Evolutionary conservation across 2,113 vertebrate species (phyloP).

Genomic region (pig (Sus scrofa)): DNA sequence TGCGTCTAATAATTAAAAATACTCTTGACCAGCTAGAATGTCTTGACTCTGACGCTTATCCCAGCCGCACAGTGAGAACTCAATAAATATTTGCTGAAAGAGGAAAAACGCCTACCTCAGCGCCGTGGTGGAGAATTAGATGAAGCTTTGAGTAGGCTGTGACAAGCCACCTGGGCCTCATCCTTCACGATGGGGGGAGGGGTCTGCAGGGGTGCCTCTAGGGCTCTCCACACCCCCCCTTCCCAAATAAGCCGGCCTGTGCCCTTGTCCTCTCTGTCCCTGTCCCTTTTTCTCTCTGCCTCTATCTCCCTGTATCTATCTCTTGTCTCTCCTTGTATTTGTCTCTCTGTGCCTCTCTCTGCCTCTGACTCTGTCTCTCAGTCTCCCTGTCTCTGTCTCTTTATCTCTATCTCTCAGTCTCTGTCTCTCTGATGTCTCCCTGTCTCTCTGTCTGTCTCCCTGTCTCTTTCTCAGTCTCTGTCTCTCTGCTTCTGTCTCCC

Average conservation of each 20-base stretch:
- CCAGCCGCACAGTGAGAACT: background rate
- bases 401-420: background rate
- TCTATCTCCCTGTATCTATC: background rate
- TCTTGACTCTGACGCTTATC: background rate
- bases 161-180: background rate
- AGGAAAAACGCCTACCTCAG: background rate
- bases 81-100: background rate
- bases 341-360: too few relatives aligned
- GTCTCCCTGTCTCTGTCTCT: background rate
- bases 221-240: background rate
- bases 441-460: background rate
- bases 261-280: background rate
- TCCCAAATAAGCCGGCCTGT: background rate
- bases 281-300: background rate
- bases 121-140: background rate
- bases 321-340: background rate
- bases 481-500: background rate
- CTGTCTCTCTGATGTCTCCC: background rate
- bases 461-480: background rate
- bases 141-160: rapidly evolving
- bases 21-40: background rate
- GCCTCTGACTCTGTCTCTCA: background rate
- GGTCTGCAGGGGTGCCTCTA: too few relatives aligned
- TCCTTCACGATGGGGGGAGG: background rate
- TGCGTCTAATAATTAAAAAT: background rate